These are phyloP conservation scores for Microcebus tavaratra DNA, from an alignment of 2,113 vertebrate species.

Conservation along the genomic window DNA sequence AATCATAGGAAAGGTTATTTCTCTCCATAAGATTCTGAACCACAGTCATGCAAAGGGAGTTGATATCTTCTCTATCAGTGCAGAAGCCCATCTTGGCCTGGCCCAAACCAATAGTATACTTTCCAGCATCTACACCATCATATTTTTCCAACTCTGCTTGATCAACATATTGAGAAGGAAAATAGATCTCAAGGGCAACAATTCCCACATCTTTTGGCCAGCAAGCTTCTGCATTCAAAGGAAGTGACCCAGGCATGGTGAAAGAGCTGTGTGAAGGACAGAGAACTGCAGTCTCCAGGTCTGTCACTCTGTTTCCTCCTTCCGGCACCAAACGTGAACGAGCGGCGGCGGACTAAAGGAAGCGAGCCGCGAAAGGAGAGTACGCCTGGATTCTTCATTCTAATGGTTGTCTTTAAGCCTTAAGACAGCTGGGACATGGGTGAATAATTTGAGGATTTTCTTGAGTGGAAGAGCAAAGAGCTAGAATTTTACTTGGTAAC, in stretches of 20 bases:
- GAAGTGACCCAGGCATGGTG: constrained; percentile 97
- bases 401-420: no score
- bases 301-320: constrained; percentile 70
- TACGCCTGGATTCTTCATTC: neutral
- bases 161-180: constrained; percentile 97
- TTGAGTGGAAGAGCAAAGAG: neutral
- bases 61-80: constrained; percentile 97
- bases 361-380: no score
- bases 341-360: no score
- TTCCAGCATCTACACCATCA: constrained; percentile 93
- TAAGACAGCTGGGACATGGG: neutral
- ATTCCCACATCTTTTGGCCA: constrained; percentile 99
- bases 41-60: constrained; percentile 96
- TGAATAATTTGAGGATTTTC: neutral
- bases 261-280: constrained; percentile 74
- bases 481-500: neutral
- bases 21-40: constrained; percentile 97
- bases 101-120: constrained; percentile 96
- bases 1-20: constrained; percentile 92
- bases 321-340: constrained; percentile 76
- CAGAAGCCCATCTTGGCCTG: constrained; percentile 98
- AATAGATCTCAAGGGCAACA: constrained; percentile 96
- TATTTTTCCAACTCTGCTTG: constrained; percentile 96
- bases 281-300: constrained; percentile 74
- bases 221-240: constrained; percentile 89